Evolutionary conservation across 2,888 invertebrate species (phyloP).

Genomic region (Apeira syringaria): DNA sequence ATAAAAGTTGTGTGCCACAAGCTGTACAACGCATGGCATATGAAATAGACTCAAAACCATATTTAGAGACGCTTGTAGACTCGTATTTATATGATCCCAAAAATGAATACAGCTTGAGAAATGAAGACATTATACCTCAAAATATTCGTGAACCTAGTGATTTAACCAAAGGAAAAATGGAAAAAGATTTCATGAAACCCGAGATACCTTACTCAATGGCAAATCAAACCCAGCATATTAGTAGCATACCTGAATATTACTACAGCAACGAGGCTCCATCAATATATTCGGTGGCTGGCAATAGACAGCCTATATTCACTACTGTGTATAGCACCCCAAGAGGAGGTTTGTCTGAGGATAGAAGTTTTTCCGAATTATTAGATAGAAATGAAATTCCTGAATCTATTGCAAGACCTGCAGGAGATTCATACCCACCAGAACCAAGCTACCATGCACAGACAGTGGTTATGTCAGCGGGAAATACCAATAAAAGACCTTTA

Average conservation of each 20-base stretch:
- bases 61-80: constrained; percentile 83
- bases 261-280: constrained; percentile 84
- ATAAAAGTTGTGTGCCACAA: constrained; percentile 71
- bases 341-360: constrained; percentile 85
- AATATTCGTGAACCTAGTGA: constrained; percentile 58
- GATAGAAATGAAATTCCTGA: constrained; percentile 83
- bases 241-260: constrained; percentile 69
- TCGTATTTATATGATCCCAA: constrained; percentile 67
- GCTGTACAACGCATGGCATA: constrained; percentile 63
- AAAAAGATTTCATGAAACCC: constrained; percentile 54
- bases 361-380: constrained; percentile 87
- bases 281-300: constrained; percentile 90
- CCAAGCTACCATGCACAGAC: constrained; percentile 84
- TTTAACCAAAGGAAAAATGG: constrained; percentile 55
- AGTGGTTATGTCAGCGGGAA: constrained; percentile 71
- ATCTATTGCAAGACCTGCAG: constrained; percentile 53
- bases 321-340: constrained; percentile 89
- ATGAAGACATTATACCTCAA: constrained; percentile 50
- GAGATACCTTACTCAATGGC: constrained; percentile 54
- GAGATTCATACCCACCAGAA: constrained; percentile 79
- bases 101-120: constrained; percentile 56
- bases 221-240: constrained; percentile 54
- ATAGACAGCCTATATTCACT: constrained; percentile 88
- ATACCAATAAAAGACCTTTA: constrained; percentile 72
- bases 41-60: constrained; percentile 73